These are phyloP conservation scores for Coenonympha arcania DNA, from an alignment of 2,888 invertebrate genomes.

Conservation along the genomic window DNA sequence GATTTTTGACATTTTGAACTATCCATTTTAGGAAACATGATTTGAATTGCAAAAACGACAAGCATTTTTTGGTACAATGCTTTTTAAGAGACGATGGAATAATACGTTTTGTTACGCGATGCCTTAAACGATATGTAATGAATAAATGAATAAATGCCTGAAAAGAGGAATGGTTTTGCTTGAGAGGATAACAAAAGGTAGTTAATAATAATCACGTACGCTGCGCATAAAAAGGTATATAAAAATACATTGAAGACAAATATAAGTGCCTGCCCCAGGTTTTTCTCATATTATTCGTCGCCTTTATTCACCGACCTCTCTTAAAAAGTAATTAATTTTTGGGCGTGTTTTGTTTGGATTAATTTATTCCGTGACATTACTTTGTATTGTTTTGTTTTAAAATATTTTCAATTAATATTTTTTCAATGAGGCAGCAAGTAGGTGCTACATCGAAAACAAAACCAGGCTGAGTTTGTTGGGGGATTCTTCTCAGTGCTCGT, in stretches of 20 bases:
- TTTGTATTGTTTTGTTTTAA: neutral
- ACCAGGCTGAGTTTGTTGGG: too few relatives aligned
- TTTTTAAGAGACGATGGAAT: neutral
- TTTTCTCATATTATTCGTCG: neutral
- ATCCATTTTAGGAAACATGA: conserved; percentile 16
- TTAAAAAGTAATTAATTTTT: neutral
- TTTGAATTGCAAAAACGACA: conserved; percentile 10
- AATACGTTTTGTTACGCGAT: neutral
- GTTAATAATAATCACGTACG: too few relatives aligned
- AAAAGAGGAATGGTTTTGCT: neutral
- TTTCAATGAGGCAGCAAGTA: too few relatives aligned
- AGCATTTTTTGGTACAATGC: neutral
- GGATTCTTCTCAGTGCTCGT: too few relatives aligned
- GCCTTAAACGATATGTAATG: neutral
- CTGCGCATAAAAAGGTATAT: neutral
- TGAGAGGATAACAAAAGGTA: too few relatives aligned
- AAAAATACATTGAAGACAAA: too few relatives aligned
- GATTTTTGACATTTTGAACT: conserved; percentile 18
- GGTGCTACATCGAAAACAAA: too few relatives aligned
- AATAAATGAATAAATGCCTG: neutral
- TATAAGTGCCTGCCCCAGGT: neutral
- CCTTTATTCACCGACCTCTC: neutral
- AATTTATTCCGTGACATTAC: too few relatives aligned
- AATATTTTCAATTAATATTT: neutral
- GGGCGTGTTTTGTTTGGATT: neutral